Conservation (phyloP, 2,888 invertebrate genomes). For the Timema podura region DNA sequence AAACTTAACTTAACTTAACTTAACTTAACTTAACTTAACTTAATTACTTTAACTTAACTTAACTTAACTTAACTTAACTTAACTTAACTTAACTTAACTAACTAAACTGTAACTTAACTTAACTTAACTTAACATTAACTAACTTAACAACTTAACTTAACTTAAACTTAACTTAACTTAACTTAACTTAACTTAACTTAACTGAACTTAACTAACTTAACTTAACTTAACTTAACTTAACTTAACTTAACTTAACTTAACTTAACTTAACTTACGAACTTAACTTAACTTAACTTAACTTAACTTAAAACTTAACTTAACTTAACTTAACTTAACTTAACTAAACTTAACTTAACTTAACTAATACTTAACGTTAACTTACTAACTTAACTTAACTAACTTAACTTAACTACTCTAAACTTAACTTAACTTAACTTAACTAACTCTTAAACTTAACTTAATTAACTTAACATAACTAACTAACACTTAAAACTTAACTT, state of each 20-base stretch:
- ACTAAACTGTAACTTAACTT: too few relatives aligned
- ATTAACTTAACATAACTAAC: too few relatives aligned
- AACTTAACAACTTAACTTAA: constrained; percentile 5
- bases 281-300: too few relatives aligned
- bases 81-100: constrained; percentile 4
- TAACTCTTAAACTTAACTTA: constrained; percentile 15
- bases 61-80: too few relatives aligned
- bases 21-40: constrained; percentile 6
- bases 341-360: background rate
- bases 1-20: constrained; percentile 2
- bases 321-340: too few relatives aligned
- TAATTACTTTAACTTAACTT: too few relatives aligned
- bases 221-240: too few relatives aligned
- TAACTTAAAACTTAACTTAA: too few relatives aligned
- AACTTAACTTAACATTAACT: constrained; percentile 2
- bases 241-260: constrained; percentile 7
- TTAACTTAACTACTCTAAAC: too few relatives aligned
- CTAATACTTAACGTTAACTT: background rate
- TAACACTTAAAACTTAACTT: background rate
- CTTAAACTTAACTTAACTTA: too few relatives aligned
- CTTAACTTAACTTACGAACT: too few relatives aligned
- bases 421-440: constrained; percentile 12
- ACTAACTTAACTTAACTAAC: constrained; percentile 6
- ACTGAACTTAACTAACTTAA: too few relatives aligned
- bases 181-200: background rate